phyloP scores from a whole-genome alignment of 2,888 invertebrate species.

The Atrina japonica region DNA sequence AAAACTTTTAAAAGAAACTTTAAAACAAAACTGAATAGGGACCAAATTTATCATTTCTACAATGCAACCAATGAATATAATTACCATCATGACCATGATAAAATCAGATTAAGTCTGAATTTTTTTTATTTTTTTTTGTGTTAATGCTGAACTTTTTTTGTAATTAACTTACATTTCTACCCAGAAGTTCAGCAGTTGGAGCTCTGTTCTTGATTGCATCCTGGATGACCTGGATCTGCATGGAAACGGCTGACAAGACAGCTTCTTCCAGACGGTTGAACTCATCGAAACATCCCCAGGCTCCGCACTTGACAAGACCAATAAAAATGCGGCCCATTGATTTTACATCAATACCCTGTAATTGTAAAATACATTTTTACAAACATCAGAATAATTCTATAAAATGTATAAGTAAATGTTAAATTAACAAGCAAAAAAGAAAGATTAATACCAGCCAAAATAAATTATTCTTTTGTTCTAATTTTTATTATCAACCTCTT shows the following conservation, averaged over 20 bases:
- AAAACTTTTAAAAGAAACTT: too few species aligned
- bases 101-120: background rate
- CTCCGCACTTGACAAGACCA: slow-evolving; percentile 90
- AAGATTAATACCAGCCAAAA: too few species aligned
- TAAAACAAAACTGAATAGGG: too few species aligned
- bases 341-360: slow-evolving; percentile 94
- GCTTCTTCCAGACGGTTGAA: slow-evolving; percentile 97
- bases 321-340: slow-evolving; percentile 97
- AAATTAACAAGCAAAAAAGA: too few species aligned
- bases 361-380: too few species aligned
- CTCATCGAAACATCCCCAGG: slow-evolving; percentile 99
- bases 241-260: slow-evolving; percentile 96
- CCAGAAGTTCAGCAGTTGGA: slow-evolving; percentile 81
- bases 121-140: too few species aligned
- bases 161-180: slow-evolving; percentile 81
- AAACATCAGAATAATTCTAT: too few species aligned
- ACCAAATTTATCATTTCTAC: too few species aligned
- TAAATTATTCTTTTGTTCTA: too few species aligned
- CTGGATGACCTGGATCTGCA: slow-evolving; percentile 96
- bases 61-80: background rate
- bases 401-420: too few species aligned
- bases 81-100: background rate
- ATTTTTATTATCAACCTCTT: too few species aligned
- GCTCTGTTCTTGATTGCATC: slow-evolving; percentile 87
- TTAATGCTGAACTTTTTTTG: too few species aligned